Base-by-base conservation (phyloP, 2,797 vertebrate species). In the Rhodeus uyekii region DNA sequence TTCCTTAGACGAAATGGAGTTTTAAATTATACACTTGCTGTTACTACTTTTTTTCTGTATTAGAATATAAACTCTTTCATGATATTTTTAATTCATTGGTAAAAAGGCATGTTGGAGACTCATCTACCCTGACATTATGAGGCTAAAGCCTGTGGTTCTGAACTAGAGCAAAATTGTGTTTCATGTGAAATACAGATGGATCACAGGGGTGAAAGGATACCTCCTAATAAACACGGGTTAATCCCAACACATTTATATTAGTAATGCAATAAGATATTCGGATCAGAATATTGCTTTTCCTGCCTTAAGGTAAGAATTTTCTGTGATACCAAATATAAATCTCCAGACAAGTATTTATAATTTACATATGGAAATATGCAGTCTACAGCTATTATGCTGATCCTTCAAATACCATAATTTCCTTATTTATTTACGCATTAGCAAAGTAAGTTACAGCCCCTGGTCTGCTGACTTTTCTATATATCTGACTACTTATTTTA, bases 91-190 rank as follows among this genome's bases (percentile, higher is more conserved):
- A n/a, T 60, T 68, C 4, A 27, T 38, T 32, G 34, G 48, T 24
- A 38, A 85, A 65, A 78, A 78, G 78, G 7, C 53, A 34, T n/a
- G 1, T n/a, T 9, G 84, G 75, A 72, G 34, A 36, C 38, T 79
- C 78, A 84, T 82, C 76, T 83, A 87, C 82, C 6, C 44, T 91
- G 90, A 92, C 88, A 92, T 87, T 91, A 90, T 90, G 83, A 89
- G 87, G 87, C 86, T 89, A 78, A 87, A 87, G 86, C 82, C 67
- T 86, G 81, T 86, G 87, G 87, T 87, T 24, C 34, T n/a, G 29
- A 22, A 64, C 34, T 73, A 81, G 75, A 89, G 86, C 81, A 90
- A 89, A 90, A 53, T 75, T 76, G 74, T 75, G 78, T 58, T 68
- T 73, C 50, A 81, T 85, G 84, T 90, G 86, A 89, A 88, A 86